These are phyloP conservation scores for Slavum lentiscoides DNA, from an alignment of 2,888 invertebrate genomes.

Conservation along the genomic window DNA sequence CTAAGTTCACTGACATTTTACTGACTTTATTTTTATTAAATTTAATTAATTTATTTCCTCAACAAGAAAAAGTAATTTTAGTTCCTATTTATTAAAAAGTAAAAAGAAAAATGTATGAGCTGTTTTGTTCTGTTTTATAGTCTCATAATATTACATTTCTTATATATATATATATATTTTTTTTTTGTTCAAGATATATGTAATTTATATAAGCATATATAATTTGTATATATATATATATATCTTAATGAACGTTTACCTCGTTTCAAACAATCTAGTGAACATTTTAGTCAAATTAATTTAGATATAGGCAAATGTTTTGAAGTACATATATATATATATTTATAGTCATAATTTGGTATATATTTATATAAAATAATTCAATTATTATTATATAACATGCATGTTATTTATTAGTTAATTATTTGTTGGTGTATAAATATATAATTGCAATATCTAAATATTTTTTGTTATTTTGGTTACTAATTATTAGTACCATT, in stretches of 20 bases:
- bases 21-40: conserved; percentile 37
- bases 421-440: conserved; percentile 38
- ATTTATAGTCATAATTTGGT: conserved; percentile 4
- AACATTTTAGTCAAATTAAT: conserved; percentile 51
- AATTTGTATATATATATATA: conserved; percentile 6
- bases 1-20: conserved; percentile 49
- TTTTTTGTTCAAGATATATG: conserved; percentile 28
- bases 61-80: conserved; percentile 52
- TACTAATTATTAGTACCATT: conserved; percentile 17
- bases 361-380: conserved; percentile 26
- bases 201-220: conserved; percentile 11
- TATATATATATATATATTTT: conserved; percentile 21
- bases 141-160: conserved; percentile 22
- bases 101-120: conserved; percentile 36
- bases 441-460: conserved; percentile 36
- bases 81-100: conserved; percentile 52
- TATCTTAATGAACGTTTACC: conserved; percentile 33
- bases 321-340: conserved; percentile 13
- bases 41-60: conserved; percentile 50
- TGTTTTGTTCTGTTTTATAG: conserved; percentile 36
- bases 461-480: conserved; percentile 36
- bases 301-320: conserved; percentile 26
- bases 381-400: conserved; percentile 32
- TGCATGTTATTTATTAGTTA: conserved; percentile 40
- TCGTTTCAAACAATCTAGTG: conserved; percentile 52